phyloP scores from a whole-genome alignment of 2,888 invertebrate species.

The Tanytarsus gracilentus region DNA sequence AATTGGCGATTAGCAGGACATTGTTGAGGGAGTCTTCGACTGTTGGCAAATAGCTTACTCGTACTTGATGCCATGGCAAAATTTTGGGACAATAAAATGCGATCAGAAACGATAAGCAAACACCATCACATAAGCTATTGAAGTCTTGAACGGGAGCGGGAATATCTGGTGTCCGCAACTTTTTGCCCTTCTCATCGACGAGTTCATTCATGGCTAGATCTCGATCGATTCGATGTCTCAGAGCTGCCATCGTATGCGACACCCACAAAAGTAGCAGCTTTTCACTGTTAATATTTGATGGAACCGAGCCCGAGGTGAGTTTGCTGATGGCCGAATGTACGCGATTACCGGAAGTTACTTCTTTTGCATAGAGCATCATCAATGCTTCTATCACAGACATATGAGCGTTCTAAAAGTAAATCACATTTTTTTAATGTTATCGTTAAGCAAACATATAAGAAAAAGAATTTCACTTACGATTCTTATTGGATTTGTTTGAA shows the following conservation, averaged over 20 bases:
- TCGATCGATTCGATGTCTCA: constrained; percentile 51
- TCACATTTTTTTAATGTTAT: constrained; percentile 1
- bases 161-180: constrained; percentile 45
- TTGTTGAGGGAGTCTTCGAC: constrained; percentile 78
- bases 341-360: constrained; percentile 81
- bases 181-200: constrained; percentile 6
- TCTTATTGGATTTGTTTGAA: constrained; percentile 89
- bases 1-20: constrained; percentile 76
- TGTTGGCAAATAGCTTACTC: constrained; percentile 44
- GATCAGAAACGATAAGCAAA: constrained; percentile 75
- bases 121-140: constrained; percentile 85
- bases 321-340: constrained; percentile 73
- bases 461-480: constrained; percentile 57
- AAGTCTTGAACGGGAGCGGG: constrained; percentile 63
- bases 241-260: constrained; percentile 73
- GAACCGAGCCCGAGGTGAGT: constrained; percentile 5
- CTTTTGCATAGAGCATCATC: constrained; percentile 87
- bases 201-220: constrained; percentile 40
- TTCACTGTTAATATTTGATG: constrained; percentile 4
- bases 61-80: constrained; percentile 61
- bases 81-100: constrained; percentile 84
- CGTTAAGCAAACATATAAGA: background rate
- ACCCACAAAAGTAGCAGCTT: constrained; percentile 68
- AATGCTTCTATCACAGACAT: constrained; percentile 92
- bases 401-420: constrained; percentile 72